These are phyloP conservation scores for Typhlichthys eigenmanni DNA, from an alignment of 2,797 vertebrate species.

Conservation along the genomic window DNA sequence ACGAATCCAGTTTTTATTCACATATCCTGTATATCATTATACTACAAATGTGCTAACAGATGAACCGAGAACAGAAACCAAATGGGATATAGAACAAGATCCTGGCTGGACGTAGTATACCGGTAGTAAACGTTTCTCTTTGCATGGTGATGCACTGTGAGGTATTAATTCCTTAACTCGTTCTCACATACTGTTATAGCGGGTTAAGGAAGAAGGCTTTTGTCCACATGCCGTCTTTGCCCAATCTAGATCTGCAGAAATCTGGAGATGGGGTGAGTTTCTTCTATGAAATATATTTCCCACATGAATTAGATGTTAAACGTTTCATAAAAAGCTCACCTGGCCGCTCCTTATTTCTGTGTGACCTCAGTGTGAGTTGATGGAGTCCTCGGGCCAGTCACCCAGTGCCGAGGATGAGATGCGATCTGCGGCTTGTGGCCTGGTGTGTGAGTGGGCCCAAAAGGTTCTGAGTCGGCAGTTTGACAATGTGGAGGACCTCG, in stretches of 20 bases:
- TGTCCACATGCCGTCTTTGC: conserved; percentile 97
- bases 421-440: conserved; percentile 91
- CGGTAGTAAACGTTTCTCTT: not conserved
- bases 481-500: conserved; percentile 93
- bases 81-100: not conserved
- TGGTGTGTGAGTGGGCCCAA: conserved; percentile 99
- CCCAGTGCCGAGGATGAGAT: conserved; percentile 95
- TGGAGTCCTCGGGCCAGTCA: conserved; percentile 89
- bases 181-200: conserved; percentile 96
- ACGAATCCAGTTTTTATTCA: too few relatives aligned
- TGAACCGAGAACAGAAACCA: not conserved
- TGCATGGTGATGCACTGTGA: not conserved
- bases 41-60: not conserved
- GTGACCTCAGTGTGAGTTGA: conserved; percentile 85
- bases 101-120: not conserved
- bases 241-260: conserved; percentile 96
- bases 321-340: not conserved
- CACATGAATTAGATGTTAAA: not conserved
- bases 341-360: conserved; percentile 12
- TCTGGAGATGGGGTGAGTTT: conserved; percentile 91
- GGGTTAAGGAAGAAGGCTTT: conserved; percentile 99
- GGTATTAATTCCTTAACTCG: conserved; percentile 82
- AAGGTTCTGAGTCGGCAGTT: conserved; percentile 98
- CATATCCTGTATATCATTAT: not conserved
- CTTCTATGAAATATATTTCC: not conserved